Percentiles rank a stretch among this genome's conserved stretches.
These are phyloP conservation scores for Bombus haemorrhoidalis DNA, from an alignment of 1,140 invertebrate species.

Conservation along the genomic window DNA sequence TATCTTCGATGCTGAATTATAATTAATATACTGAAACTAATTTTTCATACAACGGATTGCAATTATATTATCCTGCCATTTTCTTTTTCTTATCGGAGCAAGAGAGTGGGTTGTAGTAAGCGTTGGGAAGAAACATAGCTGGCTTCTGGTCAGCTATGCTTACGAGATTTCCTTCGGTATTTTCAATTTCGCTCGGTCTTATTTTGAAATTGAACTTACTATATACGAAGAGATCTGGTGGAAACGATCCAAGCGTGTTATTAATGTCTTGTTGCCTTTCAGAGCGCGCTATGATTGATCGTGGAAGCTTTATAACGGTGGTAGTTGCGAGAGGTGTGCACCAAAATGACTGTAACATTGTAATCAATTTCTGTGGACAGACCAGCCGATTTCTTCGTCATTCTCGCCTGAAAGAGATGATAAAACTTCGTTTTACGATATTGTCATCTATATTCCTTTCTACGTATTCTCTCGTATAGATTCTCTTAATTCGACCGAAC, in stretches of 20 bases:
- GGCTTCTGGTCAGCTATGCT: not conserved
- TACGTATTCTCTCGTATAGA: not conserved
- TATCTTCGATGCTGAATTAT: too few species aligned
- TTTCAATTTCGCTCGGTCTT: slow-evolving; percentile 10
- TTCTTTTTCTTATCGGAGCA: not conserved
- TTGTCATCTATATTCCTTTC: not conserved
- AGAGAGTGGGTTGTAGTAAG: not conserved
- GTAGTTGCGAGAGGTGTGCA: not conserved
- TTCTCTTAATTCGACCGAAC: too few species aligned
- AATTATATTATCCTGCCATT: too few species aligned
- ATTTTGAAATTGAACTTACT: slow-evolving; percentile 12
- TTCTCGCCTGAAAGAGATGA: too few species aligned
- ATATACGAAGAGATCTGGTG: not conserved
- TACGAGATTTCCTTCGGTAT: not conserved
- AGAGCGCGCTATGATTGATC: not conserved
- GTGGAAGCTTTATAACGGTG: not conserved
- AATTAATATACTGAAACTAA: too few species aligned
- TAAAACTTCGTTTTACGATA: not conserved
- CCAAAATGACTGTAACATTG: not conserved
- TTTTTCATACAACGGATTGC: too few species aligned
- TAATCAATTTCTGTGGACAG: not conserved
- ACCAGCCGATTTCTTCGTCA: too few species aligned
- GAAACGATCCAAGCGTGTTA: slow-evolving; percentile 14
- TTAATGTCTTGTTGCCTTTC: slow-evolving; percentile 13
- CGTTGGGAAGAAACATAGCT: not conserved